Evolutionary conservation across 2,113 vertebrate species (phyloP).

Genomic region (Meles meles): DNA sequence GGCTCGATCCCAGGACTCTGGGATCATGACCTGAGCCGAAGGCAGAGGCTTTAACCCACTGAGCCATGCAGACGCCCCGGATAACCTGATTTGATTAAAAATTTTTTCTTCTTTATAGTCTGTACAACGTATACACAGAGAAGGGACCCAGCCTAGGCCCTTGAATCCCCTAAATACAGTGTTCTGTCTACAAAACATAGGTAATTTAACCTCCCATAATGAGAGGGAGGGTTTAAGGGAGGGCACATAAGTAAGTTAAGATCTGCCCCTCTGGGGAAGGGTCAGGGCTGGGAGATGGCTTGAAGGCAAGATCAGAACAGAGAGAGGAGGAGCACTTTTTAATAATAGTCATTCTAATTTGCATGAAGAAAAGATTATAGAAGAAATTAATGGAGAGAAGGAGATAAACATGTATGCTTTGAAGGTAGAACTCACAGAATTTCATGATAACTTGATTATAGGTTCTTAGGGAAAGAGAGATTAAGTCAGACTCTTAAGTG

Average conservation of each 20-base stretch:
- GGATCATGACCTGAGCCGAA: too few species aligned
- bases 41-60: too few species aligned
- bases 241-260: neutral
- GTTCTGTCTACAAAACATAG: slow-evolving; percentile 76
- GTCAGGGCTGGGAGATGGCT: neutral
- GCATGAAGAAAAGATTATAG: neutral
- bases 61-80: too few species aligned
- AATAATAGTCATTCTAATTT: neutral
- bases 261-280: neutral
- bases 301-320: slow-evolving; percentile 45
- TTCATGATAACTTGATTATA: neutral
- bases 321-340: neutral
- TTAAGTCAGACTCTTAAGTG: neutral
- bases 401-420: neutral
- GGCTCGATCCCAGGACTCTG: too few species aligned
- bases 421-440: neutral
- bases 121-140: slow-evolving; percentile 76
- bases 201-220: slow-evolving; percentile 69
- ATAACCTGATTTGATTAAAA: neutral
- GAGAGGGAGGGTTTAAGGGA: neutral
- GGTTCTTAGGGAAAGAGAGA: neutral
- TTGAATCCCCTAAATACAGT: slow-evolving; percentile 62
- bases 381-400: neutral
- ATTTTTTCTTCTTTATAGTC: neutral
- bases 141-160: slow-evolving; percentile 6